phyloP scores from a whole-genome alignment of 2,113 vertebrate genomes.

The Athene cunicularia region DNA sequence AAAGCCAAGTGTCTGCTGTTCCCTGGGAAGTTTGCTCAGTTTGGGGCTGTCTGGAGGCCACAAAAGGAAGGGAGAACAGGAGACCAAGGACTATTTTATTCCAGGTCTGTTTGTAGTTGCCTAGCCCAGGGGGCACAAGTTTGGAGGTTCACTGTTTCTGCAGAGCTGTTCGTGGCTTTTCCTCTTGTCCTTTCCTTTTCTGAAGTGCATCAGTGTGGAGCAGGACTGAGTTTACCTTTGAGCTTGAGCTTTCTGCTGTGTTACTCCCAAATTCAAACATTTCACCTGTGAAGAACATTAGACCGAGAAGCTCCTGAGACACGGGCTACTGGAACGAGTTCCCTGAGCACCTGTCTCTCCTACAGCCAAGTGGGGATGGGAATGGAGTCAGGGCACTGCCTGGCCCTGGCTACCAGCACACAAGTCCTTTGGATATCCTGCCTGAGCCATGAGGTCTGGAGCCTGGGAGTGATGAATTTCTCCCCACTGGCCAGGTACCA shows the following conservation, averaged over 20 bases:
- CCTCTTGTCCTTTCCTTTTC: not conserved
- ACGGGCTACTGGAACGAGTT: fast-evolving
- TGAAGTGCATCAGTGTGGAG: not conserved
- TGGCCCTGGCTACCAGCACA: not conserved
- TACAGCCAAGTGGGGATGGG: not conserved
- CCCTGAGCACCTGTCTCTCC: not conserved
- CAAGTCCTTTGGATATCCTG: not conserved
- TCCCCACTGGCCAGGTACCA: not conserved
- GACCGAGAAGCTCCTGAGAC: not conserved
- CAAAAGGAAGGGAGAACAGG: not conserved
- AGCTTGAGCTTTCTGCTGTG: not conserved
- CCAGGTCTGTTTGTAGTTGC: not conserved
- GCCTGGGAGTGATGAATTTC: fast-evolving
- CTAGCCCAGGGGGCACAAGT: not conserved
- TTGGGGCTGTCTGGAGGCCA: not conserved
- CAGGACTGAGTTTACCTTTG: not conserved
- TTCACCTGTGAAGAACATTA: not conserved
- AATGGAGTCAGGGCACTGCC: not conserved
- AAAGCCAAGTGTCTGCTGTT: not conserved
- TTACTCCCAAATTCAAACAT: not conserved
- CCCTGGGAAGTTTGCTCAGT: not conserved
- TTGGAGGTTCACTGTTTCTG: not conserved
- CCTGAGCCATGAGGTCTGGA: not conserved
- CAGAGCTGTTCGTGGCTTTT: not conserved
- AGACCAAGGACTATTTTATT: not conserved